Conservation (phyloP, 2,113 vertebrate genomes). For the Typhlomys cinereus region DNA sequence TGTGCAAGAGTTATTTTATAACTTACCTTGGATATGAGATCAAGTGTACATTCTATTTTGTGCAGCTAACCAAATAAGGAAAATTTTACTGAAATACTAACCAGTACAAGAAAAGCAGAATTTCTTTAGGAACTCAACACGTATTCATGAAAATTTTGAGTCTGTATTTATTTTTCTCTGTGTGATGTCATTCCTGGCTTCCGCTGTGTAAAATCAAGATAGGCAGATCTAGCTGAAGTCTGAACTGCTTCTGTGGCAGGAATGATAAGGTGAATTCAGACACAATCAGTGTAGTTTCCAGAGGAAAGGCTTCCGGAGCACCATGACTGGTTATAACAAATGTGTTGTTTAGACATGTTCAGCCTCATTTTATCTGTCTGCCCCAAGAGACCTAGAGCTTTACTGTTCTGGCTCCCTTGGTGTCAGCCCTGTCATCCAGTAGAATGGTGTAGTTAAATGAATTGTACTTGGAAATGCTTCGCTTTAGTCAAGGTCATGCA, state of each 20-base stretch:
- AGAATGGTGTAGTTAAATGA: constrained; percentile 73
- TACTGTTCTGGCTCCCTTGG: constrained; percentile 64
- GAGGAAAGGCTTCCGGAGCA: constrained; percentile 72
- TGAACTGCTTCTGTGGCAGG: constrained; percentile 48
- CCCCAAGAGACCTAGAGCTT: constrained; percentile 61
- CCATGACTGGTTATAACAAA: constrained; percentile 73
- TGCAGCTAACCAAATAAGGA: not conserved
- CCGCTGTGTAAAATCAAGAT: not conserved
- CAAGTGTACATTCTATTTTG: not conserved
- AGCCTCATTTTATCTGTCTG: constrained; percentile 77
- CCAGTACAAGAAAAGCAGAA: not conserved
- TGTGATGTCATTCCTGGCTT: not conserved
- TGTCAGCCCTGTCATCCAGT: constrained; percentile 67
- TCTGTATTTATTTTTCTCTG: not conserved
- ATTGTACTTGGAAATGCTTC: constrained; percentile 74
- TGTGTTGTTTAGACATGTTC: constrained; percentile 74
- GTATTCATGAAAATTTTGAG: not conserved
- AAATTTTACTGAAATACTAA: not conserved
- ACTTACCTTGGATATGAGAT: not conserved
- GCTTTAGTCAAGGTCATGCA: constrained; percentile 71
- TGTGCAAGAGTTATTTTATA: not conserved
- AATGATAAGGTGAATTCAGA: constrained; percentile 59
- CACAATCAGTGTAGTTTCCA: constrained; percentile 52
- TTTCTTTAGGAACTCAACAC: not conserved
- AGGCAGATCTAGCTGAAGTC: not conserved